These are phyloP conservation scores for Entelurus aequoreus DNA, from an alignment of 2,113 vertebrate genomes.

Conservation along the genomic window DNA sequence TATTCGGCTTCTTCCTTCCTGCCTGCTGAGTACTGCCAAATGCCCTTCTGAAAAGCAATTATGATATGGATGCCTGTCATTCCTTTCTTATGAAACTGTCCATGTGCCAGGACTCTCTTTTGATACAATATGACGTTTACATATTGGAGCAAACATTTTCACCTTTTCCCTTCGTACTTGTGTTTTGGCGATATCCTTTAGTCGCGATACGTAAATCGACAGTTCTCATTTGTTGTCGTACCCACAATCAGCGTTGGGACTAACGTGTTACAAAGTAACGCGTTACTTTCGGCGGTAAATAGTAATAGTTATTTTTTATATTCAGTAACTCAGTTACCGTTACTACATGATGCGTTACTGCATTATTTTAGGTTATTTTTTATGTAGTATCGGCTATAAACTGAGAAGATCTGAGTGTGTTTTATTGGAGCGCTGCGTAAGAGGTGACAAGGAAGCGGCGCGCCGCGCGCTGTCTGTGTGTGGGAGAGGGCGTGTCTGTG, in stretches of 20 bases:
- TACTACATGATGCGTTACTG: too few species aligned
- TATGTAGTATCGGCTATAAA: too few species aligned
- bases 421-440: too few species aligned
- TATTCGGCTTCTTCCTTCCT: conserved; percentile 42
- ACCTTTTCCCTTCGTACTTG: conserved; percentile 1
- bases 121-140: conserved; percentile 28
- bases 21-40: conserved; percentile 49
- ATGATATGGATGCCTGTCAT: conserved; percentile 58
- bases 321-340: too few species aligned
- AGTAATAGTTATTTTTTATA: too few species aligned
- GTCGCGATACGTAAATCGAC: conserved; percentile 15
- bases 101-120: conserved; percentile 31
- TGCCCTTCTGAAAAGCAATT: conserved; percentile 56
- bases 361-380: too few species aligned
- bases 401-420: too few species aligned
- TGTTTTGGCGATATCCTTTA: conserved; percentile 13
- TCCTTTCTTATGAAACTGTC: conserved; percentile 41
- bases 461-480: too few species aligned
- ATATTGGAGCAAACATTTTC: conserved; percentile 5
- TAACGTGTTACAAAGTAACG: too few species aligned
- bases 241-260: neutral
- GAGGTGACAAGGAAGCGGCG: too few species aligned
- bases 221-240: conserved; percentile 17
- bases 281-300: too few species aligned
- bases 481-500: too few species aligned